Base-by-base conservation (phyloP, 1,140 invertebrate genomes). In the Ctenoplectra terminalis region DNA sequence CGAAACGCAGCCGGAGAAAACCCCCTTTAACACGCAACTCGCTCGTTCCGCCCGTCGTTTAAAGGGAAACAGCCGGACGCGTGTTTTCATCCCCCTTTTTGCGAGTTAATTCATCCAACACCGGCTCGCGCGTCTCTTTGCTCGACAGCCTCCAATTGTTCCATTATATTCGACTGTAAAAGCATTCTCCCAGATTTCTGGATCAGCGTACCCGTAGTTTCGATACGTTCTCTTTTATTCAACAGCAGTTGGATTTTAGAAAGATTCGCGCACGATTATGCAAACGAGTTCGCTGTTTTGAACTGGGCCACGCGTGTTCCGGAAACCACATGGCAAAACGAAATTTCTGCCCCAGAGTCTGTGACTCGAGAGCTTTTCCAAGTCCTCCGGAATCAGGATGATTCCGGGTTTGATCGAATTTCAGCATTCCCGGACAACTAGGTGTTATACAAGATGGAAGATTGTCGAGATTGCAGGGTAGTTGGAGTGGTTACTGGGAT, bases 1-100 rank as follows among this genome's bases (percentile, higher is more conserved):
- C 80, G 66, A 82, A 87, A 83, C 86, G 72, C 67, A 52, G 23
- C 50, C 69, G 67, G 61, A n/a, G 83, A 84, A 88, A 86, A 78
- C 79, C 66, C n/a, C 82, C 86, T 84, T 90, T 86, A 89, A 82
- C 89, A 86, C 86, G 84, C 83, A 73, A 87, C 69, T 76, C 52
- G 50, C 74, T 85, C 86, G 84, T 83, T 82, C 84, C 79, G 34
- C 0, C 40, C 77, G 76, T 84, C 0, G 13, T 87, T 89, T 84
- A 87, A 87, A 89, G 85, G 77, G 78, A 89, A 85, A 60, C 76
- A 69, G 63, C 79, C 70, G 70, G 54, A 60, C 76, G 67, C 54
- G 76, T 48, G 66, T 48, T 56, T 29, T 34, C 50, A 20, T 34
- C 23, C 40, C 29, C 29, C 15, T n/a, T 26, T 9, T 31, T 40